Evolutionary conservation across 1,140 invertebrate genomes (phyloP), one percentile per base, ranked within the genome.

Genomic region (Andricus grossulariae): DNA sequence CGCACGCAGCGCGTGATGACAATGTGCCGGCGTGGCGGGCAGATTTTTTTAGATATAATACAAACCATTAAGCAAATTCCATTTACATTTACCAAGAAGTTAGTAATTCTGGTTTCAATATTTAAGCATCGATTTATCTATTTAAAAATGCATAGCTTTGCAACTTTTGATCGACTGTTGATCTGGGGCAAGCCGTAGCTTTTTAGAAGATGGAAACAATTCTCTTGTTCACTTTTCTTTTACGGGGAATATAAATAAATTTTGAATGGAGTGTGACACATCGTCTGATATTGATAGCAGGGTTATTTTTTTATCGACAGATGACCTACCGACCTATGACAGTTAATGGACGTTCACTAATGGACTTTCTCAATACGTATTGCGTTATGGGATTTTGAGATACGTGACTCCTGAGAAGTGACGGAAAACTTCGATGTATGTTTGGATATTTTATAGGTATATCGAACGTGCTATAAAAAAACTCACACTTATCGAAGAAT

Each of bases 301-400:
- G 21, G 25, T 60, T 25, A n/a, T 57, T 32, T 21, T 60, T 60
- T 66, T 45, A 39, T 66, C 32, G 15, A 66, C 60, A 66, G 60
- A 66, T 66, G 32, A 66, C 60, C 60, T 66, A 10, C 32, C 60
- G 15, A 39, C 60, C 39, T 66, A 66, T 66, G 60, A 66, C 60
- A 66, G 60, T 16, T 60, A 60, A 60, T 60, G 60, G 25, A 66
- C 60, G 60, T 66, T 32, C 13, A 39, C 60, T 66, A 66, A 66
- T 66, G 60, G 60, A 66, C 60, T 66, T 39, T 60, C 57, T 60
- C 21, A 60, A 60, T 32, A 60, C 21, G 2, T 60, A 32, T 25
- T 66, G 6, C 32, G 57, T 25, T 66, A 16, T n/a, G 57, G 19
- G 19, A 60, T 66, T 39, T 66, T 45, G 32, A 66, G 16, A 66